Conservation (phyloP, 2,113 vertebrate species). For the Microcebus griseorufus region DNA sequence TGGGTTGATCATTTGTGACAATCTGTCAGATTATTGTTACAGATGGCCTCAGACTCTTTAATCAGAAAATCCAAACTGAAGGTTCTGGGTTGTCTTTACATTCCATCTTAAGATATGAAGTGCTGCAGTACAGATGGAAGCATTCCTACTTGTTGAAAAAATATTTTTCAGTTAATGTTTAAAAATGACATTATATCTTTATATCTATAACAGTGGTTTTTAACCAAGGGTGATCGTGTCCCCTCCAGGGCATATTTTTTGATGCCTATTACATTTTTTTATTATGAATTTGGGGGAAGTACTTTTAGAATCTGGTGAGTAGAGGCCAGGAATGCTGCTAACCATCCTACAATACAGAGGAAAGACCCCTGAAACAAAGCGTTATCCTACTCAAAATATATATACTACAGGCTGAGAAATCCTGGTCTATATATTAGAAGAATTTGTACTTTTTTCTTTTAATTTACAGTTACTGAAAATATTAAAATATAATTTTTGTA, state of each 20-base stretch:
- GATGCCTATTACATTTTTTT: background rate
- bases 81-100: constrained; percentile 65
- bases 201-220: background rate
- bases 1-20: constrained; percentile 83
- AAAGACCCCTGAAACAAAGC: background rate
- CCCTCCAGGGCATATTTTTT: background rate
- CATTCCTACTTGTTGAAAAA: background rate
- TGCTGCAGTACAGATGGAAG: constrained; percentile 69
- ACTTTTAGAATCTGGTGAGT: no score
- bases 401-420: background rate
- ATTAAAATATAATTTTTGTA: background rate
- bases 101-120: constrained; percentile 64
- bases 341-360: background rate
- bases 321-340: background rate
- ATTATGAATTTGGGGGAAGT: background rate
- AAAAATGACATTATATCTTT: background rate
- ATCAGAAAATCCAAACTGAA: constrained; percentile 70
- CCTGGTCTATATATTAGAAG: background rate
- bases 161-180: background rate
- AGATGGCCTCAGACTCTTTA: constrained; percentile 85
- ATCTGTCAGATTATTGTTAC: constrained; percentile 84
- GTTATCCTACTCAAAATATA: background rate
- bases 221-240: background rate
- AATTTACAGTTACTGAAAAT: background rate
- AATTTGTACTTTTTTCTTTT: background rate